Evolutionary conservation across 2,797 vertebrate genomes (phyloP), one percentile per base, ranked within the genome.

Genomic region (Garrulus glandarius): DNA sequence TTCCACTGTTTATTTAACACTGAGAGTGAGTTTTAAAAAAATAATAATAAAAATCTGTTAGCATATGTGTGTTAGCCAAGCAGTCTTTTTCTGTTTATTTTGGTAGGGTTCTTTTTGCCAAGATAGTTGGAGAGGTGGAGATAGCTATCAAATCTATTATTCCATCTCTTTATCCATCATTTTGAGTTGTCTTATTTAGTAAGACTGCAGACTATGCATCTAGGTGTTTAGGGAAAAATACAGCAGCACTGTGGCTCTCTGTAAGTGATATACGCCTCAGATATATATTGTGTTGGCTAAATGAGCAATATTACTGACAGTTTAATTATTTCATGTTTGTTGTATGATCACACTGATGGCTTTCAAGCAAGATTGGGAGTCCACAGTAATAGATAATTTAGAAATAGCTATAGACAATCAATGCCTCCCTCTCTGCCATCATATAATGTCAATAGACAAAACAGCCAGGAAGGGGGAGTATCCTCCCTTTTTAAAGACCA

Each of bases 1-100:
- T 83, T 84, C 89, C 60, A 77, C 85, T 86, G 83, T 95, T 95
- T 97, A 43, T 95, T 94, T 95, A 95, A 95, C 67, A 46, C 44
- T 67, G 72, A 92, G 87, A 93, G 92, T 84, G 7, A 75, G 22
- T 91, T 95, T 90, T 64, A 9, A 57, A 92, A 92, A 80, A 89
- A 71, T 56, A 70, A 50, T 75, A 71, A 79, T 63, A 89, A 92
- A 84, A 83, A 85, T 68, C 53, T 78, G n/a, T 65, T 85, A 92
- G 53, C 30, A 13, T 92, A 34, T 44, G 17, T 63, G 2, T 85
- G 36, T 50, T 94, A 91, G 39, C 55, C 37, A 89, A 91, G 46
- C 63, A 64, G 49, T 68, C 34, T 72, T 93, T 65, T 92, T 39
- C 72, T 41, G 23, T 86, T 91, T 57, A 21, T 61, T 79, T 89